Evolutionary conservation across 2,113 vertebrate species (phyloP), one percentile per base, ranked within the genome.

Genomic region (Thunnus thynnus): DNA sequence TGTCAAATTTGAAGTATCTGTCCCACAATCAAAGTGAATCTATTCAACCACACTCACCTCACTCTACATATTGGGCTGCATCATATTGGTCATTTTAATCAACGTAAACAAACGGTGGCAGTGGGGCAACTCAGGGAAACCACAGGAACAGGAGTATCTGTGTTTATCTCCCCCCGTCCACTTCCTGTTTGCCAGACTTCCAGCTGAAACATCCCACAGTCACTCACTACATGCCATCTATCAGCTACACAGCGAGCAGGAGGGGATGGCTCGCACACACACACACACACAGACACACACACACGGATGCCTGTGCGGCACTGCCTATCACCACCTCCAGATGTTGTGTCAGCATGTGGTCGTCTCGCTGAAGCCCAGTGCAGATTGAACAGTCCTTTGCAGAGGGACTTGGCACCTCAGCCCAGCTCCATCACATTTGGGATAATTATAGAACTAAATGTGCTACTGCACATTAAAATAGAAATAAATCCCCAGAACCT

Each of bases 301-400:
- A 41, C 1, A 36, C 7, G 1, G 22, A 63, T 69, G 54, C 32
- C 67, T 58, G 30, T 71, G 76, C 65, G 25, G 52, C 50, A 13
- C 50, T 66, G 52, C 51, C 64, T 72, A 32, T 81, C 74, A 58
- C 73, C 0, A 46, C 66, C 60, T 68, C 80, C 85, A 89, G 78
- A 82, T 88, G 85, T 86, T 76, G 17, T 72, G 60, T 85, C 72
- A 83, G 71, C 80, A 76, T 84, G 86, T 76, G 79, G 84, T 69
- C 14, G 9, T 81, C 60, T 51, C 13, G 1, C 48, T 54, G 41
- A 47, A 7, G 47, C 71, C 46, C 51, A 12, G 8, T 72, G 67
- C 72, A 72, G 72, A 74, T 54, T 68, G 83, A 74, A 46, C 32
- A 50, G 62, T 27, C 18, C 13, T 48, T 51, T 47, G 7, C 27